Evolutionary conservation across 2,113 vertebrate genomes (phyloP).

Genomic region (Ellobius talpinus): DNA sequence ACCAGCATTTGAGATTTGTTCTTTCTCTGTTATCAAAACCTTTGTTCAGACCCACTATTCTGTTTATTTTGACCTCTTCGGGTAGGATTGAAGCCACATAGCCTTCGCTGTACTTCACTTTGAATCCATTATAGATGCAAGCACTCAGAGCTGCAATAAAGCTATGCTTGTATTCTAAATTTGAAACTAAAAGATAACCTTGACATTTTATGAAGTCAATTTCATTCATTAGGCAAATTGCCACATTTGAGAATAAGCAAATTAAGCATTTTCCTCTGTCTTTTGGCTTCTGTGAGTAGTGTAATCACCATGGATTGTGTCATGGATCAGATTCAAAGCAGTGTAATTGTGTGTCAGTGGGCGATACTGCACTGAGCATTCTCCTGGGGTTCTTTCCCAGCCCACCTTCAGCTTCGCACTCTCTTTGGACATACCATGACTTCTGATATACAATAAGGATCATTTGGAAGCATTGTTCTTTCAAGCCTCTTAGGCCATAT

Average conservation of each 20-base stretch:
- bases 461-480: constrained; percentile 81
- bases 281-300: constrained; percentile 66
- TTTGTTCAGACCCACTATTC: constrained; percentile 6
- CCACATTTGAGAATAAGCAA: constrained; percentile 79
- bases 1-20: constrained; percentile 14
- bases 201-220: constrained; percentile 76
- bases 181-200: constrained; percentile 71
- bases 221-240: constrained; percentile 81
- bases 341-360: constrained; percentile 79
- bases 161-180: neutral
- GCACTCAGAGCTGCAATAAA: neutral
- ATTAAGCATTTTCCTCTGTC: constrained; percentile 78
- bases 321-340: constrained; percentile 76
- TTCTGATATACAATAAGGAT: constrained; percentile 70
- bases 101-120: neutral
- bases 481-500: constrained; percentile 69
- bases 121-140: neutral
- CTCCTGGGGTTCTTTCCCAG: constrained; percentile 66
- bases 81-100: neutral
- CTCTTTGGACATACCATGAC: constrained; percentile 68
- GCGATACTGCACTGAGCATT: neutral
- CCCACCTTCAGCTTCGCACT: constrained; percentile 60
- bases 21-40: constrained; percentile 3
- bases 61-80: constrained; percentile 21
- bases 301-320: constrained; percentile 80